phyloP scores from a whole-genome alignment of 2,888 invertebrate species.

The Oxytorus armatus region DNA sequence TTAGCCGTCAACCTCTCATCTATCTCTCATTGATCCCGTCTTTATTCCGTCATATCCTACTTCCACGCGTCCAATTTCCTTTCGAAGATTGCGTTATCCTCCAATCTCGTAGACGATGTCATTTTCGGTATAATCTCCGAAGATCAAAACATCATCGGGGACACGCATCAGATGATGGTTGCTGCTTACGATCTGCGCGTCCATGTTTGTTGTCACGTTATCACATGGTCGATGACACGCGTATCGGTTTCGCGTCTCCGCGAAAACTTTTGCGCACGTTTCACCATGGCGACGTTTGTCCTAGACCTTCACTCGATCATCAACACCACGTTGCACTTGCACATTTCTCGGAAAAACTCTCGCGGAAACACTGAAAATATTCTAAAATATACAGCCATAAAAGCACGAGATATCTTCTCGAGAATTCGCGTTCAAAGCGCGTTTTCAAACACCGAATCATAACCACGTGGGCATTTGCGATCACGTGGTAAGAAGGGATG shows the following conservation, averaged over 20 bases:
- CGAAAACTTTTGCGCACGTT: neutral
- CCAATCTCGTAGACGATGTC: neutral
- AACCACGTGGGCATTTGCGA: constrained; percentile 58
- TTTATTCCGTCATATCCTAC: constrained; percentile 71
- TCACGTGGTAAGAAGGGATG: too few relatives aligned
- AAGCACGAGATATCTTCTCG: neutral
- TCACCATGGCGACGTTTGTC: neutral
- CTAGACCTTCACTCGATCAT: neutral
- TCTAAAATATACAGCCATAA: neutral
- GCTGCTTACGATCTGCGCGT: neutral
- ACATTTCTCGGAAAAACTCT: constrained; percentile 16
- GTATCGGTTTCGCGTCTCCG: constrained; percentile 2
- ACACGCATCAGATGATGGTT: neutral
- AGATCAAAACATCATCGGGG: neutral
- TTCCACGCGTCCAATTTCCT: constrained; percentile 17
- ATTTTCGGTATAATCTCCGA: neutral
- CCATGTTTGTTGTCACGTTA: constrained; percentile 53
- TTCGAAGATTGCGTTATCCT: constrained; percentile 6
- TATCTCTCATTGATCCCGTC: constrained; percentile 55
- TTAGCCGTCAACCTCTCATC: neutral
- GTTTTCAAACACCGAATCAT: constrained; percentile 9
- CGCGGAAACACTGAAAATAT: constrained; percentile 6
- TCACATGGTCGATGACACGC: constrained; percentile 60
- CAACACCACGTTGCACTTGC: neutral
- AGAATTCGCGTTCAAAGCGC: neutral